Percentiles rank a stretch among this genome's conserved stretches.
Evolutionary conservation across 2,797 vertebrate genomes (phyloP).

Genomic region (Cossypha heuglini): DNA sequence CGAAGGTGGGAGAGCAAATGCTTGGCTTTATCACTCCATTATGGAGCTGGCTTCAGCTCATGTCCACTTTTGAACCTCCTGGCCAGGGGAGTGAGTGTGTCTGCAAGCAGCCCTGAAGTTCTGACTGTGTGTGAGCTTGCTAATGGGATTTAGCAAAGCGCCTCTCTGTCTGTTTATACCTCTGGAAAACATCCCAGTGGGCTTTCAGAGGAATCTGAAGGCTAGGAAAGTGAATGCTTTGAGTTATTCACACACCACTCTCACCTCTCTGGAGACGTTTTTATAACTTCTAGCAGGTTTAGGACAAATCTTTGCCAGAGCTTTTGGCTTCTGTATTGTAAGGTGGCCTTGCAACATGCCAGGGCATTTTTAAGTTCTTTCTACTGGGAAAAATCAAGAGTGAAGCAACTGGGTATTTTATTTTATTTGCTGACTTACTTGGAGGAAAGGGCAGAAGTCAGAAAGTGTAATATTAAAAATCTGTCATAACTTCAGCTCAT

Average conservation of each 20-base stretch:
- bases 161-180: neutral
- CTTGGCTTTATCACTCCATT: neutral
- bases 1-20: neutral
- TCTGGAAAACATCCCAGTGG: neutral
- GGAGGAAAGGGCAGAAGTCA: neutral
- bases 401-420: neutral
- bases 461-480: neutral
- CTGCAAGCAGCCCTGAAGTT: neutral
- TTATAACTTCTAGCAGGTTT: neutral
- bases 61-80: accelerated
- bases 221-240: neutral
- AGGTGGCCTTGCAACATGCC: neutral
- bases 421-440: neutral
- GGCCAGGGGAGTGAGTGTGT: neutral
- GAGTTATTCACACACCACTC: neutral
- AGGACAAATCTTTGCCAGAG: neutral
- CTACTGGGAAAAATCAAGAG: neutral
- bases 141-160: neutral
- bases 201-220: neutral
- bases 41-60: neutral
- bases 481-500: neutral
- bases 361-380: neutral
- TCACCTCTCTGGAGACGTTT: neutral
- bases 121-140: neutral
- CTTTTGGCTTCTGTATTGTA: neutral